Base-by-base conservation (phyloP, 2,888 invertebrate species). In the Lithophane semibrunnea region DNA sequence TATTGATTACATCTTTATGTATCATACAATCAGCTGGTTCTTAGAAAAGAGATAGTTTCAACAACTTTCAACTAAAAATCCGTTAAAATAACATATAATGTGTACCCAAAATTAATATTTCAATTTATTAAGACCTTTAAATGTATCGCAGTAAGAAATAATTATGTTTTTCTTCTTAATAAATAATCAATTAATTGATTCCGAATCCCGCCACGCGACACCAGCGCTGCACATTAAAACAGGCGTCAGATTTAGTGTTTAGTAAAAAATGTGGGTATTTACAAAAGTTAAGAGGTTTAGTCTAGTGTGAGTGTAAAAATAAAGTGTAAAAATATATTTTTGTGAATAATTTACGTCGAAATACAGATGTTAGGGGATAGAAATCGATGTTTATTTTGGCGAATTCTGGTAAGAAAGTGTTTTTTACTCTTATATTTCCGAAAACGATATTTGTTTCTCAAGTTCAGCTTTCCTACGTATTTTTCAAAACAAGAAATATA, bases 131-230 rank as follows among this genome's bases (percentile, higher is more conserved):
- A 0, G 3, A 42, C 13, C 9, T 21, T 1, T 12, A 3, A 63
- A n/a, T 16, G 9, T 37, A n/a, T 47, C 2, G 0, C 0, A 21
- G 1, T 47, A 18, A 70, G 3, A 64, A 79, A 42, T 12, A 1
- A 37, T 61, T 0, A 42, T 12, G 21, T 47, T 74, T 58, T 69
- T 49, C 12, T 67, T 10, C 0, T 0, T 64, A 69, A 73, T 54
- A 83, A 81, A 84, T 77, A 88, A 87, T 87, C 88, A 87, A 86
- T 88, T 67, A 71, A 73, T 70, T 88, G 86, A 87, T 91, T 86
- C 88, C 0, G 0, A 60, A 24, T 79, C 56, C 44, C 0, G 47
- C 88, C 91, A 74, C 82, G 29, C 85, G 79, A 80, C 65, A 44
- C 21, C 47, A 90, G 89, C 91, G 90, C 90, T 68, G 72, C n/a